Conservation (phyloP, 2,888 invertebrate species). For the Dione vanillae region DNA sequence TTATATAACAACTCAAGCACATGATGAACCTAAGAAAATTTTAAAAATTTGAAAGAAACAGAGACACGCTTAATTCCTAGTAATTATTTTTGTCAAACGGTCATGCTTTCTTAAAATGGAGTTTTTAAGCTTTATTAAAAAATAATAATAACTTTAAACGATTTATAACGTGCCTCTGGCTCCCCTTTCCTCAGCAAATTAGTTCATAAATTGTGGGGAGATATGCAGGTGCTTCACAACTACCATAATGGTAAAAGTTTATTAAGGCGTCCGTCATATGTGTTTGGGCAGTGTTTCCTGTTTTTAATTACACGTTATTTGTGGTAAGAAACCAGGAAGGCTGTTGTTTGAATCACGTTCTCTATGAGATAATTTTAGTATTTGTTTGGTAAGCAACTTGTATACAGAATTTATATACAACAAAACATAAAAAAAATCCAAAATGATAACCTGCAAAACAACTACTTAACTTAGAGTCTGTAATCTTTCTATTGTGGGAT, state of each 20-base stretch:
- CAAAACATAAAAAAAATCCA: no score
- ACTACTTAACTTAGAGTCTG: no score
- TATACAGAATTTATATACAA: no score
- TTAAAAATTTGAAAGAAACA: no score
- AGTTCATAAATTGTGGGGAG: slow-evolving; percentile 35
- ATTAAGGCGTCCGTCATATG: slow-evolving; percentile 36
- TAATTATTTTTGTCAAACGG: no score
- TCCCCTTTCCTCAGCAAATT: slow-evolving; percentile 23
- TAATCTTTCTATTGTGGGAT: no score
- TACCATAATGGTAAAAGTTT: slow-evolving; percentile 30
- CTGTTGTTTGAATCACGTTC: not conserved
- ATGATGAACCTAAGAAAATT: no score
- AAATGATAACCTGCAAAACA: no score
- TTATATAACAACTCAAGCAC: no score
- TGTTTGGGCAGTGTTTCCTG: slow-evolving; percentile 26
- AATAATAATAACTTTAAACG: slow-evolving; percentile 2
- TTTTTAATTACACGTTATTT: slow-evolving; percentile 31
- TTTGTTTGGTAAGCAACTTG: no score
- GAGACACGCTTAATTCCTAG: no score
- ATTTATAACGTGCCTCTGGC: slow-evolving; percentile 18
- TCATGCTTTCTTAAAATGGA: not conserved
- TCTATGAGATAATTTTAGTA: not conserved
- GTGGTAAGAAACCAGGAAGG: not conserved
- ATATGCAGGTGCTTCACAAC: slow-evolving; percentile 32
- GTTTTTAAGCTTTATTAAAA: not conserved